Conservation (phyloP, 2,113 vertebrate genomes). For the Perognathus longimembris region DNA sequence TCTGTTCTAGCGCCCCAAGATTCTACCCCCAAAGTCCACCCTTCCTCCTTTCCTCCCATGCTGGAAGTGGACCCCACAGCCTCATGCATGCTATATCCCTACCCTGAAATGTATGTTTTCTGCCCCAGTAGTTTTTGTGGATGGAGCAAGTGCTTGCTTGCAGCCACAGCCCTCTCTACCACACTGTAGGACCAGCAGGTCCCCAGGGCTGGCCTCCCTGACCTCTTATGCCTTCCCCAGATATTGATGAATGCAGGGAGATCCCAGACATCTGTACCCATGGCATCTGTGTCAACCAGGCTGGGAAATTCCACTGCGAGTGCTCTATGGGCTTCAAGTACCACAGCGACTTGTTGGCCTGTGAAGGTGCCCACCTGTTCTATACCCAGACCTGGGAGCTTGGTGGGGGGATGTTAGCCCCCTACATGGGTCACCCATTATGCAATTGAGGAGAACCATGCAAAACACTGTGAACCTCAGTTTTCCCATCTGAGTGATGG, state of each 20-base stretch:
- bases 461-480: background rate
- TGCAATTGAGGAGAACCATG: background rate
- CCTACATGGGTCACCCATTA: no score
- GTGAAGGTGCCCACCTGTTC: conserved; percentile 89
- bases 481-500: background rate
- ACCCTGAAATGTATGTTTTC: background rate
- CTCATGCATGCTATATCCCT: background rate
- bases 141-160: rapidly evolving
- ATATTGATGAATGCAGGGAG: conserved; percentile 96
- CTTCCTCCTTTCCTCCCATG: no score
- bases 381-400: background rate
- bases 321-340: conserved; percentile 96
- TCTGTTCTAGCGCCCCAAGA: background rate
- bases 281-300: conserved; percentile 96
- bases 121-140: background rate
- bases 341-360: conserved; percentile 94
- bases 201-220: background rate
- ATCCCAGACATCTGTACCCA: conserved; percentile 93
- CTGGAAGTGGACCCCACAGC: background rate
- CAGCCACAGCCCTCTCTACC: no score
- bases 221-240: conserved; percentile 77
- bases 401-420: background rate
- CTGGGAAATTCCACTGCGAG: conserved; percentile 96
- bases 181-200: background rate
- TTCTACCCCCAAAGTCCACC: background rate